phyloP scores from a whole-genome alignment of 2,797 vertebrate genomes.

The Xiphorhynchus erythropygius region DNA sequence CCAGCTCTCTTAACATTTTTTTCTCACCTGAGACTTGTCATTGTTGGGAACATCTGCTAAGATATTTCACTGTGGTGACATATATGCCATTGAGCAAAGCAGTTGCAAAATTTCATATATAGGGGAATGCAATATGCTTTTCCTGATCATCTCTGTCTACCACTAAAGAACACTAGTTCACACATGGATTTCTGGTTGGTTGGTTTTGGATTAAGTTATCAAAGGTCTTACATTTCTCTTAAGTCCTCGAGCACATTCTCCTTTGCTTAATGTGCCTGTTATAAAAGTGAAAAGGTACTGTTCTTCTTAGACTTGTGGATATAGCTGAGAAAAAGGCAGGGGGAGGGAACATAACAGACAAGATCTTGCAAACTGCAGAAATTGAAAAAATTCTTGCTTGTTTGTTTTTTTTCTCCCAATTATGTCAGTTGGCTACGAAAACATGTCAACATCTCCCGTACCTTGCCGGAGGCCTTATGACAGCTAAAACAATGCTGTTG shows the following conservation, averaged over 20 bases:
- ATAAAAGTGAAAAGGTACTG: background rate
- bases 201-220: background rate
- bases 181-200: background rate
- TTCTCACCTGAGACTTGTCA: background rate
- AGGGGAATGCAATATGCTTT: background rate
- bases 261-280: background rate
- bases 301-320: background rate
- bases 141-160: background rate
- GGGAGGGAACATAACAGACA: background rate
- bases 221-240: background rate
- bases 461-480: constrained; percentile 5
- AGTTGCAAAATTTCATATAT: background rate
- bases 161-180: background rate
- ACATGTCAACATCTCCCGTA: background rate
- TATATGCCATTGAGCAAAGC: background rate
- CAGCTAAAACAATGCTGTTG: constrained; percentile 21
- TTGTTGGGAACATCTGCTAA: background rate
- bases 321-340: background rate
- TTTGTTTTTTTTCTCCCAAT: constrained; percentile 17
- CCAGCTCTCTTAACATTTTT: background rate
- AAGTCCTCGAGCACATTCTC: background rate
- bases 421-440: constrained; percentile 36
- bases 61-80: background rate
- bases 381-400: background rate
- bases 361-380: background rate